Evolutionary conservation across 2,888 invertebrate genomes (phyloP).

Genomic region (Eugnorisma glareosa): DNA sequence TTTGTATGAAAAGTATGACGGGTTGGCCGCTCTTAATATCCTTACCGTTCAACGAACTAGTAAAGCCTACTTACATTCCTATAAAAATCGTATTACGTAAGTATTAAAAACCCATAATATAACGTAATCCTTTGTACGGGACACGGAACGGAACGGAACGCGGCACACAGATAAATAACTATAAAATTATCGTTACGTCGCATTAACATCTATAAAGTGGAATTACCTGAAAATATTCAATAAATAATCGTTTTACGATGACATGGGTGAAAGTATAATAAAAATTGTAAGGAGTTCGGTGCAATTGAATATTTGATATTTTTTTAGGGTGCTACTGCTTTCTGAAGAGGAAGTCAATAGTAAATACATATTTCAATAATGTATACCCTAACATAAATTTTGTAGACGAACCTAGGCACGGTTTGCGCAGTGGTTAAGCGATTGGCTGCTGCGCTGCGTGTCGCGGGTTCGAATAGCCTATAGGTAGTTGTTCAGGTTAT

Average conservation of each 20-base stretch:
- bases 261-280: slow-evolving; percentile 22
- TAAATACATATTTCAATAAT: too few species aligned
- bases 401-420: too few species aligned
- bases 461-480: too few species aligned
- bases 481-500: too few species aligned
- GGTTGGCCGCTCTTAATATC: background rate
- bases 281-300: slow-evolving; percentile 6
- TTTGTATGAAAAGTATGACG: too few species aligned
- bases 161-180: slow-evolving; percentile 53
- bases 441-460: too few species aligned
- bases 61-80: slow-evolving; percentile 18
- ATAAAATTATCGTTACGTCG: slow-evolving; percentile 44
- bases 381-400: too few species aligned
- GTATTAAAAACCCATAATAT: slow-evolving; percentile 41
- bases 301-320: slow-evolving; percentile 14
- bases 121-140: slow-evolving; percentile 38
- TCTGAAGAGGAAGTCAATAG: background rate
- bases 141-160: slow-evolving; percentile 13
- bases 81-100: slow-evolving; percentile 37
- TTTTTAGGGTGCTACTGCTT: background rate
- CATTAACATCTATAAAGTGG: slow-evolving; percentile 51
- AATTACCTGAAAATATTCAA: slow-evolving; percentile 48
- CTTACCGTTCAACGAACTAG: slow-evolving; percentile 16
- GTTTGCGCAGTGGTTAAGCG: too few species aligned
- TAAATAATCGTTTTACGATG: slow-evolving; percentile 48